Base-by-base conservation (phyloP, 2,797 vertebrate genomes). In the Poeciliopsis infans region DNA sequence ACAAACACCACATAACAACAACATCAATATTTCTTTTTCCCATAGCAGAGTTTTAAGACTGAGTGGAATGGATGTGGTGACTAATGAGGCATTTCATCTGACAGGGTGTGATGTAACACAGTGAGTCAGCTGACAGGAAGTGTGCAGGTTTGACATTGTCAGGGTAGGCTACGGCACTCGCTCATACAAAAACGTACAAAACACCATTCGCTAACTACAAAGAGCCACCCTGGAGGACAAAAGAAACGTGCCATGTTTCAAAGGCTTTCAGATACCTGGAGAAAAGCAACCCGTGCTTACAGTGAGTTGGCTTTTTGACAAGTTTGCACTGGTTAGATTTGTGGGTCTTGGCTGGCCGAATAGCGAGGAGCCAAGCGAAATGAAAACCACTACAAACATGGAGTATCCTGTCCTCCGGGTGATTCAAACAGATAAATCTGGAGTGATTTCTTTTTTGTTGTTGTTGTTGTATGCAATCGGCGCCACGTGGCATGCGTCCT, bases 111-210 rank as follows among this genome's bases (percentile, higher is more conserved):
- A 95, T 93, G 94, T 92, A 88, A 93, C 92, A 95, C 90, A 87
- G 87, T 89, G 92, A 89, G 96, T 96, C 96, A 82, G 86, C 96
- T 94, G 96, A 96, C 95, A 96, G 96, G 96, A 96, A 94, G 96
- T 96, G 96, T 96, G 96, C 90, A 95, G 96, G 97, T 96, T 95
- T 94, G 95, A 97, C 95, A 94, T 94, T 90, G 88, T 96, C 93
- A 96, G 96, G 96, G 95, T 95, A 96, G 97, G 96, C 97, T 97
- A 99, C 97, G 96, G 96, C 97, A 98, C 97, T 97, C 97, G 94
- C 95, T 97, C 95, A 96, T 99, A 98, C 97, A 98, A 99, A 75
- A 98, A 98, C 96, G 96, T 99, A 99, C 97, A 99, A 99, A 99
- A 99, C 97, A 97, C 96, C 93, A 91, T 96, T 96, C 91, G 97